These are phyloP conservation scores for Drosophila triauraria DNA, from an alignment of 1,140 invertebrate genomes.

Conservation along the genomic window DNA sequence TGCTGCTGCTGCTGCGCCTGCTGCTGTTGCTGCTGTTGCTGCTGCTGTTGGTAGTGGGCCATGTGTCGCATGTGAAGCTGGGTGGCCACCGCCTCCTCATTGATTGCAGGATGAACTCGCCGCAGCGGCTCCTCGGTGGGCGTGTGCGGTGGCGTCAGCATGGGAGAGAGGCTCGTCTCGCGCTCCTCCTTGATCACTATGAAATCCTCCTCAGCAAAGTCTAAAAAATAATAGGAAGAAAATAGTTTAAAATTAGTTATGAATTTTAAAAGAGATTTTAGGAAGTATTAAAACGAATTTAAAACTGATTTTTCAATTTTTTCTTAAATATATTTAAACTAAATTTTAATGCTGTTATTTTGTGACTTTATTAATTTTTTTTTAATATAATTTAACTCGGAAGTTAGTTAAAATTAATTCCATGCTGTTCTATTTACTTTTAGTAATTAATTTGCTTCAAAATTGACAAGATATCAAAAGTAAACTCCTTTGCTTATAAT, in stretches of 20 bases:
- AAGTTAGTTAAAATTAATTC: not conserved
- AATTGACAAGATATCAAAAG: not conserved
- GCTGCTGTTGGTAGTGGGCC: conserved; percentile 73
- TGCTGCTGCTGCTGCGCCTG: conserved; percentile 66
- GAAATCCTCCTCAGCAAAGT: conserved; percentile 85
- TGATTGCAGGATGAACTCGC: conserved; percentile 70
- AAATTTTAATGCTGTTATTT: too few relatives aligned
- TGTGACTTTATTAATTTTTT: too few relatives aligned
- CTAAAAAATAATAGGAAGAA: conserved; percentile 27
- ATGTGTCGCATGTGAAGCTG: conserved; percentile 73
- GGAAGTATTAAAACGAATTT: not conserved
- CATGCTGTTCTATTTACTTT: not conserved
- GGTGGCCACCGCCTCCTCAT: conserved; percentile 65
- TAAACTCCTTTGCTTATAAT: not conserved
- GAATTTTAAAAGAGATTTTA: not conserved
- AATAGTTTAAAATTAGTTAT: conserved; percentile 10
- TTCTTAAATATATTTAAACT: not conserved
- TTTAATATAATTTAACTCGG: not conserved
- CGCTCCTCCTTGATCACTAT: conserved; percentile 88
- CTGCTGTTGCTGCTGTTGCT: conserved; percentile 66
- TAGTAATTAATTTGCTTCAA: not conserved
- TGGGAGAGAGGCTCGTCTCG: conserved; percentile 87
- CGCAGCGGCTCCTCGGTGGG: conserved; percentile 87
- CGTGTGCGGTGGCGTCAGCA: conserved; percentile 90
- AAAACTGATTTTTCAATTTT: not conserved